Evolutionary conservation across 2,797 vertebrate genomes (phyloP), one percentile per base, ranked within the genome.

Genomic region (Merluccius polli): DNA sequence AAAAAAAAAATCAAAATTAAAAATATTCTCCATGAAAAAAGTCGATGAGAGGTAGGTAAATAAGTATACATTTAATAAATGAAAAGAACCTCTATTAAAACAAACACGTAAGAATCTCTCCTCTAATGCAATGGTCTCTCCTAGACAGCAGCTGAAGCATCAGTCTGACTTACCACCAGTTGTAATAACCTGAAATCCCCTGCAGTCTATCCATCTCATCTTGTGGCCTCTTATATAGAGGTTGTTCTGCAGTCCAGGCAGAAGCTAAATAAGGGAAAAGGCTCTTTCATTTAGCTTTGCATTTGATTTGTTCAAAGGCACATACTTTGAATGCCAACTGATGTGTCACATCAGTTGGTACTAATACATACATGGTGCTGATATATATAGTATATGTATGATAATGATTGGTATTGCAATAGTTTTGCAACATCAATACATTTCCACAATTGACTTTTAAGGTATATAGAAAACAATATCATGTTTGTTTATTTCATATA

Each of bases 141-240:
- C 10, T 65, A 13, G n/a, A 59, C 52, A 65, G 59, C 59, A 69
- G 29, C 67, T 69, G 29, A 69, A 32, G 67, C 67, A 69, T 32
- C 67, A 69, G 30, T 18, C 67, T 69, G 67, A 69, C 67, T 69
- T 69, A 69, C 67, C 67, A 69, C 67, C 67, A 31, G 67, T 69
- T 69, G 67, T 16, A 32, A 69, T 30, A 30, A 7, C 29, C 59
- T 69, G 30, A 31, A 31, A 32, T 32, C 67, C 67, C 67, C 67
- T 69, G 29, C 67, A 69, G 67, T 69, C 67, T 32, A 15, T 69
- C 13, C 67, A 69, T 32, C 67, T 69, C 29, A 6, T 31, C 67
- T 30, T 30, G 30, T 30, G 67, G 29, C 15, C 30, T 69, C 67
- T 69, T 69, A 69, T 69, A 69, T 69, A 69, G 13, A 69, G 67